Evolutionary conservation across 1,140 invertebrate species (phyloP), one percentile per base, ranked within the genome.

Genomic region (Hylaeus anthracinus): DNA sequence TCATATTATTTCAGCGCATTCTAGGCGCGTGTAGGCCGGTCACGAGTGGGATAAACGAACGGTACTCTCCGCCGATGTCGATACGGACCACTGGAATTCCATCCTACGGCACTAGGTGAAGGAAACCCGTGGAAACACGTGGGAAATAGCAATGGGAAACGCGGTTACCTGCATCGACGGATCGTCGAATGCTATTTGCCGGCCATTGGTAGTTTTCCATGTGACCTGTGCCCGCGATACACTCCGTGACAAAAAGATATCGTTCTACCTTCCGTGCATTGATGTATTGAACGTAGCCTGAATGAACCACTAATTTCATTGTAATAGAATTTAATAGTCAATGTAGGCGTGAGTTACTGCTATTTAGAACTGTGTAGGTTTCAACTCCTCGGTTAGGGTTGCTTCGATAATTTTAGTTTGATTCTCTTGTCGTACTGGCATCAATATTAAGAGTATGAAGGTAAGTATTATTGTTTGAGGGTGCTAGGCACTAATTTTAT

Each of bases 21-120:
- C 85, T 85, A 79, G 78, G 73, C 81, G 78, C 81, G 87, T 85
- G 84, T 86, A 86, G 81, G 84, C 83, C 78, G 85, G 65, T 76
- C 82, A 74, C 82, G 86, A 86, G 84, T 86, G 81, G 83, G 81
- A 85, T 87, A 85, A 81, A 82, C 64, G 81, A 79, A 72, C 76
- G 53, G 12, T 51, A 64, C 51, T 48, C n/a, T 41, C 45, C 15
- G 65, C 51, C 43, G 73, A 80, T 67, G 51, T 58, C 37, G 75
- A 81, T 70, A 81, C 65, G 56, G 41, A 41, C 73, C 71, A 43
- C 1, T 66, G 76, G 76, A 82, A 82, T 82, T 82, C 76, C 81
- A 79, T 79, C 64, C 61, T 79, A 69, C 81, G 45, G 76, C 60
- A 79, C 61, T 72, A 61, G 55, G 79, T 80, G 70, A 79, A 77